Evolutionary conservation across 2,888 invertebrate species (phyloP), one percentile per base, ranked within the genome.

Genomic region (Chymomyza fuscimana): DNA sequence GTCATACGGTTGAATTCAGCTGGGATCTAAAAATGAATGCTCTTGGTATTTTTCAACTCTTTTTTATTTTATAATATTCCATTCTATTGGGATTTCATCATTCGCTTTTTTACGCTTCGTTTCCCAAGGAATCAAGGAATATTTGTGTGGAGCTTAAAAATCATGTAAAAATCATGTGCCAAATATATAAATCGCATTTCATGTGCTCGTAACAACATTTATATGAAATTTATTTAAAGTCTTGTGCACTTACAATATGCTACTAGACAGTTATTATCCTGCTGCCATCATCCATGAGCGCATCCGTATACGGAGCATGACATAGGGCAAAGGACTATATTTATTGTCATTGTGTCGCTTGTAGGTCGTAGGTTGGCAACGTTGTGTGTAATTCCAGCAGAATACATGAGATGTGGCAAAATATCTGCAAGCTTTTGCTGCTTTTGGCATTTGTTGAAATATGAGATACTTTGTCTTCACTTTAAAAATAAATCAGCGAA

Each of bases 181-280:
- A 75, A 75, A 67, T 77, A 79, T 72, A 83, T 86, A 83, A 86
- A 78, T 72, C 78, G 78, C 58, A 29, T 58, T 58, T 6, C 67
- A 67, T 79, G 71, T 58, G 67, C 68, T 71, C 54, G 63, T 80
- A 81, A 64, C 79, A 79, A 65, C 73, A 75, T 69, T 80, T 73
- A 62, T 73, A 80, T 79, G 65, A 79, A 73, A 74, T 69, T 46
- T 46, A 46, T 46, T 46, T 46, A 46, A 10, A 46, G 12, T 10
- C 72, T 63, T 67, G 1, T 52, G 2, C 52, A 1, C 16, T 7
- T 1, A 15, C 52, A 12, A 12, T 12, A 19, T 5, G 6, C 51
- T 54, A 2, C 61, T 64, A 60, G 15, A 56, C 16, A 19, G 9
- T 46, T 46, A 25, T n/a, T 22, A 19, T 51, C 68, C 72, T 25